Evolutionary conservation across 2,113 vertebrate genomes (phyloP).

Genomic region (Axis porcinus): DNA sequence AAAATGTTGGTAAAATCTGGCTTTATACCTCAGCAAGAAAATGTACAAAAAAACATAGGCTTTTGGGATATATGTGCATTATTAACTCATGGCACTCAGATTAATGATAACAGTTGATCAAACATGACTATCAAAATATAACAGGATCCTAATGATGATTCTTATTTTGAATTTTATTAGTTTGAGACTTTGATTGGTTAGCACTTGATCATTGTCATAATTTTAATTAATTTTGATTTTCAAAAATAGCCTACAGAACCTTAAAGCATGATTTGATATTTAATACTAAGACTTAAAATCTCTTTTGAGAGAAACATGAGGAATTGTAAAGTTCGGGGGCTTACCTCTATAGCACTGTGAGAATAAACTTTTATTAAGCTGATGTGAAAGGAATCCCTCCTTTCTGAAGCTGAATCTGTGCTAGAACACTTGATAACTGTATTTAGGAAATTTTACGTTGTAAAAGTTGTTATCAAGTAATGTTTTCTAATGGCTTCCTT

Average conservation of each 20-base stretch:
- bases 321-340: not conserved
- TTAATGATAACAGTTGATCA: not conserved
- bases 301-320: conserved; percentile 10
- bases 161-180: conserved; percentile 22
- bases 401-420: conserved; percentile 6
- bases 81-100: not conserved
- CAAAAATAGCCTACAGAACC: not conserved
- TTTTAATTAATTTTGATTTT: conserved; percentile 32
- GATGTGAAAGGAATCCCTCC: conserved; percentile 18
- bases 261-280: conserved; percentile 46
- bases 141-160: not conserved
- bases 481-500: not conserved
- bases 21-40: conserved; percentile 13
- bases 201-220: conserved; percentile 18
- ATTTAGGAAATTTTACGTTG: not conserved
- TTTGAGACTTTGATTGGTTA: not conserved
- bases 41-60: not conserved
- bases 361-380: conserved; percentile 36
- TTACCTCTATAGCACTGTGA: not conserved
- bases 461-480: not conserved
- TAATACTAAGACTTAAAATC: not conserved
- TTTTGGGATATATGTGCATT: not conserved
- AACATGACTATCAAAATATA: not conserved
- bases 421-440: not conserved
- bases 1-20: not conserved